Base-by-base conservation (phyloP, 1,140 invertebrate species). In the Frieseomelitta varia region DNA sequence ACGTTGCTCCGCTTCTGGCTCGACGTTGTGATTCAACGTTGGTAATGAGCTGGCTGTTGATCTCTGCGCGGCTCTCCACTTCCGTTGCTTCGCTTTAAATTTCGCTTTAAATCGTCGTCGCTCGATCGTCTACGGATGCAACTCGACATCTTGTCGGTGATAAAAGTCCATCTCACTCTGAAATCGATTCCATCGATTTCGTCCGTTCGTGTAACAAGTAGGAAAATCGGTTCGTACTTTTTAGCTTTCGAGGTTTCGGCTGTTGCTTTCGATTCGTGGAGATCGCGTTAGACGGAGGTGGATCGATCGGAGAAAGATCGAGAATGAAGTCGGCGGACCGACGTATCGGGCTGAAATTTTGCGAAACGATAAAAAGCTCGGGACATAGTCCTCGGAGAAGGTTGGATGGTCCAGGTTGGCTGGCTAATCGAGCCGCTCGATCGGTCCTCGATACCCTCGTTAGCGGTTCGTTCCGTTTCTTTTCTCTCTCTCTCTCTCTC, bases 371-470 rank as follows among this genome's bases (percentile, higher is more conserved):
- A 71, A 83, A 83, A 83, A 79, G 55, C 0, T 68, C 1, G 75
- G 39, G 21, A 34, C 55, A 34, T n/a, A 56, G 53, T 68, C 55
- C 39, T 53, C 19, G 65, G 14, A 56, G 55, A 56, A 77, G 63
- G 10, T 69, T 6, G 6, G 53, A 72, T 15, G 21, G 55, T 34
- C 39, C 39, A 39, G 39, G 39, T 21, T 4, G n/a, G 27, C 10
- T 55, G 72, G 77, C 73, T 86, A 89, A 89, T 86, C 76, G 80
- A 58, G n/a, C 73, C n/a, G 39, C 30, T 83, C 77, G 77, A 88
- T 88, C 72, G 47, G n/a, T 65, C 80, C 56, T 89, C 76, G 84
- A 88, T 88, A 78, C 39, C 86, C 87, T 89, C 84, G 73, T 89
- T 89, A 86, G 56, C 58, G 61, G 55, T 68, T 74, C 58, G 24